Percentiles rank a stretch among this genome's conserved stretches.
Evolutionary conservation across 1,140 invertebrate genomes (phyloP).

Genomic region (Drosophila tropicalis): DNA sequence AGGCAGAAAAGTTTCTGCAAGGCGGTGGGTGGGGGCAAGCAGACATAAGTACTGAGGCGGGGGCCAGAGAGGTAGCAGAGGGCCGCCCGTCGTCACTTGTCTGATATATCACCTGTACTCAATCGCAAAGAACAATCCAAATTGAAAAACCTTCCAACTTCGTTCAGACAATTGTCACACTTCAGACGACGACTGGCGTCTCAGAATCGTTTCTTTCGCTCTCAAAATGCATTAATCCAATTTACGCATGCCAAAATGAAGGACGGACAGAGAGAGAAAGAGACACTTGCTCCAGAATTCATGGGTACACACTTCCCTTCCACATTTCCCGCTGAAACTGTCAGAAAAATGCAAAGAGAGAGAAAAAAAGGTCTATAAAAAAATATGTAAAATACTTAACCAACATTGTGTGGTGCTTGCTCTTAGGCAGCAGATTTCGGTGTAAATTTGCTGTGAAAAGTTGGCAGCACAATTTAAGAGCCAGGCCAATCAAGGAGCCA

Average conservation of each 20-base stretch:
- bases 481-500: conserved; percentile 74
- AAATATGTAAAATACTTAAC: conserved; percentile 59
- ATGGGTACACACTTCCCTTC: conserved; percentile 36
- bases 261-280: conserved; percentile 2
- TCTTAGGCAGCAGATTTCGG: conserved; percentile 62
- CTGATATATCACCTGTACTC: conserved; percentile 78
- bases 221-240: conserved; percentile 81
- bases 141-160: conserved; percentile 55
- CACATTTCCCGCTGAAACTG: conserved; percentile 66
- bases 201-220: conserved; percentile 54
- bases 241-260: conserved; percentile 72
- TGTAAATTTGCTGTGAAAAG: conserved; percentile 79
- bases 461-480: conserved; percentile 81
- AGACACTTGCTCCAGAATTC: conserved; percentile 69
- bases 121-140: conserved; percentile 58
- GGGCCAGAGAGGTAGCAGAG: neutral
- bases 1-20: neutral
- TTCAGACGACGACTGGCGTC: conserved; percentile 49
- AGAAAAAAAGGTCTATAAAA: conserved; percentile 13
- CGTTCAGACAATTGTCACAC: conserved; percentile 70
- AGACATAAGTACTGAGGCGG: too few species aligned
- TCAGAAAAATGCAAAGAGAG: conserved; percentile 61
- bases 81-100: conserved; percentile 75
- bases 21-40: conserved; percentile 14
- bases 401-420: conserved; percentile 39